Conservation (phyloP, 2,113 vertebrate species). For the Camelus bactrianus region DNA sequence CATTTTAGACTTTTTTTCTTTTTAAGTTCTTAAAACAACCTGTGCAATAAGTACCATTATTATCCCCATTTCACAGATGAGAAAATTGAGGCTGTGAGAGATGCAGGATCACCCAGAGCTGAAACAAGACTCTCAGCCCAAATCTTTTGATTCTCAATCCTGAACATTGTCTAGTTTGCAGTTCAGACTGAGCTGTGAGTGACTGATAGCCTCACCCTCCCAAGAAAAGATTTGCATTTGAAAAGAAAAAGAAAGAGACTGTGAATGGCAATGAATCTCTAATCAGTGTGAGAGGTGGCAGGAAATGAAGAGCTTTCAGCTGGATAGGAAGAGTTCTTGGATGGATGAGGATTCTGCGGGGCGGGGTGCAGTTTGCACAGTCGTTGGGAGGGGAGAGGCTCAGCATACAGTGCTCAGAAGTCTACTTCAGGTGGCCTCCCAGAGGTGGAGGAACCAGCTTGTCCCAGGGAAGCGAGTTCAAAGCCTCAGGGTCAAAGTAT, state of each 20-base stretch:
- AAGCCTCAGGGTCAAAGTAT: neutral
- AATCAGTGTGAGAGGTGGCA: neutral
- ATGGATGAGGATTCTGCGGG: neutral
- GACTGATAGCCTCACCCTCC: neutral
- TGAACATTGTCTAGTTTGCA: neutral
- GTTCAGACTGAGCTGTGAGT: neutral
- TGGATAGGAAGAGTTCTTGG: neutral
- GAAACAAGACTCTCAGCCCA: neutral
- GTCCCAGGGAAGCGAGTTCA: neutral
- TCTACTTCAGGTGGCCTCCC: neutral
- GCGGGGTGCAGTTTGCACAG: neutral
- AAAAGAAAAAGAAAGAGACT: neutral
- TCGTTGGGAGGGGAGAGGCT: neutral
- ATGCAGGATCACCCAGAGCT: neutral
- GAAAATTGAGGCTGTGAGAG: neutral
- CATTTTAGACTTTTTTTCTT: neutral
- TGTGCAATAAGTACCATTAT: neutral
- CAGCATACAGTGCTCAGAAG: neutral
- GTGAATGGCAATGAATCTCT: neutral
- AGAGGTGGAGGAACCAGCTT: neutral
- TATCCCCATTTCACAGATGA: neutral
- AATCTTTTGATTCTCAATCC: neutral
- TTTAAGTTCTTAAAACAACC: neutral
- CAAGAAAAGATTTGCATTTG: neutral
- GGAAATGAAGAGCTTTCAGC: neutral